Conservation (phyloP, 2,797 vertebrate species). For the Acomys russatus region DNA sequence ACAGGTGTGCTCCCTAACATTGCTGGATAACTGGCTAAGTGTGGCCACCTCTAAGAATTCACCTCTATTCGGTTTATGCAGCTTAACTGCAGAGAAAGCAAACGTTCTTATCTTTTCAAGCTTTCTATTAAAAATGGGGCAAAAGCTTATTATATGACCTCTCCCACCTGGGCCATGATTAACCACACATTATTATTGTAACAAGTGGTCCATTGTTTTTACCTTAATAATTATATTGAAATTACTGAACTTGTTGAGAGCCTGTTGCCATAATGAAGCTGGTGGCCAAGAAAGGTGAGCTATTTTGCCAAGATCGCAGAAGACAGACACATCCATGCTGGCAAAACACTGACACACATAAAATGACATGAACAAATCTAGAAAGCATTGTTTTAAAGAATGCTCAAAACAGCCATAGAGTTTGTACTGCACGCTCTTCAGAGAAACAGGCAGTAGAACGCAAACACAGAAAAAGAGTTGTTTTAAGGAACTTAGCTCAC, state of each 20-base stretch:
- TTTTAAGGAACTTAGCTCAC: background rate
- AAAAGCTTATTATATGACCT: constrained; percentile 59
- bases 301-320: constrained; percentile 57
- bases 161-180: constrained; percentile 67
- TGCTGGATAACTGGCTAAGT: constrained; percentile 84
- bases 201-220: constrained; percentile 74
- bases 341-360: background rate
- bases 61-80: constrained; percentile 38
- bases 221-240: constrained; percentile 71
- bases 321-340: background rate
- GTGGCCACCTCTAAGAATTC: background rate
- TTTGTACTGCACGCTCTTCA: background rate
- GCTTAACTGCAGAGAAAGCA: constrained; percentile 57
- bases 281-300: constrained; percentile 25
- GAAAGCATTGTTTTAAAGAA: background rate
- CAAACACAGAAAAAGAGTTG: background rate
- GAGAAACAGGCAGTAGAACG: background rate
- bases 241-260: constrained; percentile 22
- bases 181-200: constrained; percentile 60
- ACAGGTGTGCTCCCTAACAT: constrained; percentile 87
- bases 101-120: constrained; percentile 61
- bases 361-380: background rate
- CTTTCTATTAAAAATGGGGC: constrained; percentile 48
- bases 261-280: constrained; percentile 57
- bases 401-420: background rate